phyloP scores from a whole-genome alignment of 2,888 invertebrate species.

The Drosophila leonis region DNA sequence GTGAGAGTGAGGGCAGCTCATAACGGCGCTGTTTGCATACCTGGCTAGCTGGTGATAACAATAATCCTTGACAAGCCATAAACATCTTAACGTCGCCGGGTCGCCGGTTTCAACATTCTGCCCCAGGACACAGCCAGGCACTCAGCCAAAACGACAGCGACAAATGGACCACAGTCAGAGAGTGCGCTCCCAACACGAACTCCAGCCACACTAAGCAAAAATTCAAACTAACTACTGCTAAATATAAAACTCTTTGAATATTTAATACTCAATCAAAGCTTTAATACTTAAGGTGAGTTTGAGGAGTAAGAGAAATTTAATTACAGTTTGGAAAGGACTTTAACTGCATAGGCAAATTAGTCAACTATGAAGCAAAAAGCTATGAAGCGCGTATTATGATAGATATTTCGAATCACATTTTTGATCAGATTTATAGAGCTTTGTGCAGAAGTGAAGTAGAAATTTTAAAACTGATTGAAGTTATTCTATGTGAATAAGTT shows the following conservation, averaged over 20 bases:
- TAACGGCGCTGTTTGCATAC: slow-evolving; percentile 72
- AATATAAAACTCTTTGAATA: not conserved
- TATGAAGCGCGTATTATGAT: no score
- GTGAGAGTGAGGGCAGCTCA: slow-evolving; percentile 4
- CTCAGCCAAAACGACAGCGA: slow-evolving; percentile 43
- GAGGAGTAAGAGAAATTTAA: no score
- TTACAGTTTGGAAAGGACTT: no score
- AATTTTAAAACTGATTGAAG: no score
- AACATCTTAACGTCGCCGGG: slow-evolving; percentile 76
- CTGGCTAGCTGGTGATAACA: slow-evolving; percentile 79
- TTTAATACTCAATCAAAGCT: not conserved
- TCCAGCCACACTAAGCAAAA: slow-evolving; percentile 18
- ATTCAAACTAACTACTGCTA: not conserved
- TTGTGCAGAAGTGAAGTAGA: no score
- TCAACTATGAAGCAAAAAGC: no score
- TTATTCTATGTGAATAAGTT: no score
- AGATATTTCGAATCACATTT: no score
- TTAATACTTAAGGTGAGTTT: no score
- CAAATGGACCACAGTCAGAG: slow-evolving; percentile 64
- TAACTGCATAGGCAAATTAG: no score
- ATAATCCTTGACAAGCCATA: slow-evolving; percentile 81
- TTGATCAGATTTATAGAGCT: no score
- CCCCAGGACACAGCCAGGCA: slow-evolving; percentile 14
- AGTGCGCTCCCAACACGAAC: not conserved
- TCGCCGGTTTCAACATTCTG: slow-evolving; percentile 18